A percentile compares a stretch with the other conserved stretches of the same genome.
Conservation (phyloP, 2,888 invertebrate genomes). For the Ellobium chinense region DNA sequence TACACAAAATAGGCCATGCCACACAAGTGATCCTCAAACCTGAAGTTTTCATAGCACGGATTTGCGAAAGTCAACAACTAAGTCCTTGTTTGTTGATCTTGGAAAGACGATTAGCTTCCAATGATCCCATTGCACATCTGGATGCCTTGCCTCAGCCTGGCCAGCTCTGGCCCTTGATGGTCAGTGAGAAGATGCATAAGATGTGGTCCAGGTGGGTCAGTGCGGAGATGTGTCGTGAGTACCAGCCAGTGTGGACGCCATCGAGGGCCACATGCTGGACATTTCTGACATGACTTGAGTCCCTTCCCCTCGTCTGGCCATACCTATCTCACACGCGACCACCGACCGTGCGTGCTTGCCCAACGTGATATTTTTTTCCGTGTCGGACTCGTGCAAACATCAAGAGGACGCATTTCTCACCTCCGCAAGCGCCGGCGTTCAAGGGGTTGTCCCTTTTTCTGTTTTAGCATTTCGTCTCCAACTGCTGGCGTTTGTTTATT, state of each 20-base stretch:
- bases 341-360: not conserved
- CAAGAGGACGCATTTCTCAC: slow-evolving; percentile 1
- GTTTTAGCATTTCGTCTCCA: slow-evolving; percentile 14
- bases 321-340: slow-evolving; percentile 26
- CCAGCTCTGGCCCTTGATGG: too few species aligned
- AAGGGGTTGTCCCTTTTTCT: not conserved
- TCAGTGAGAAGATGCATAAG: too few species aligned
- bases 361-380: not conserved
- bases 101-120: too few species aligned
- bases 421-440: not conserved
- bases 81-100: too few species aligned
- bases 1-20: too few species aligned
- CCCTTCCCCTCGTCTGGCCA: not conserved
- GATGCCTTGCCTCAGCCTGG: too few species aligned
- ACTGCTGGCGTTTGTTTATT: not conserved
- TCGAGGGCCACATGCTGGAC: not conserved
- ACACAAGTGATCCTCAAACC: too few species aligned
- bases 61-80: too few species aligned
- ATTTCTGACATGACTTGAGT: not conserved
- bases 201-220: too few species aligned
- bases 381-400: not conserved
- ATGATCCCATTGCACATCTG: too few species aligned
- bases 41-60: too few species aligned
- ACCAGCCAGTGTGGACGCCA: not conserved
- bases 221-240: too few species aligned